phyloP scores from a whole-genome alignment of 1,140 invertebrate species.

The Holcopasites calliopsidis region DNA sequence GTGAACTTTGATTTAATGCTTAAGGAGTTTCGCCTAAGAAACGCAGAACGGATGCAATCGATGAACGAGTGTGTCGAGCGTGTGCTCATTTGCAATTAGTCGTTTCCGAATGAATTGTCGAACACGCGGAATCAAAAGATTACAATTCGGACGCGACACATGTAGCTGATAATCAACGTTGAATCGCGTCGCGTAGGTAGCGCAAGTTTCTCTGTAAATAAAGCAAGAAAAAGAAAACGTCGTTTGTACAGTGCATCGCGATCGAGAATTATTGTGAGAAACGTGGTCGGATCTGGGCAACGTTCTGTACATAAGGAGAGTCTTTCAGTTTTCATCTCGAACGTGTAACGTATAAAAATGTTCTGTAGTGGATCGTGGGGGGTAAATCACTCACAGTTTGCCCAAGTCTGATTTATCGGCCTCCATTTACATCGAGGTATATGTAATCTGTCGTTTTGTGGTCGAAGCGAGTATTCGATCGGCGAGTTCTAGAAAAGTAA shows the following conservation, averaged over 20 bases:
- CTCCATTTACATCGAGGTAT: not conserved
- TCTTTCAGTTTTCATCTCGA: not conserved
- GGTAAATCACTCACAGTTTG: not conserved
- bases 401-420: constrained; percentile 1
- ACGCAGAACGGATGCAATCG: not conserved
- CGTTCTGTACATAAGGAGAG: constrained; percentile 42
- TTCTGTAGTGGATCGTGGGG: not conserved
- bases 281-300: constrained; percentile 36
- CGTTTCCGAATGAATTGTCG: not conserved
- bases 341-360: not conserved
- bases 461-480: not conserved
- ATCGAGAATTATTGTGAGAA: not conserved
- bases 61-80: not conserved
- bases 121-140: not conserved
- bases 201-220: constrained; percentile 48
- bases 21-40: not conserved
- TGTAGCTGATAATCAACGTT: constrained; percentile 14
- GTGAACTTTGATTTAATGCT: not conserved
- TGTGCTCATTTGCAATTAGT: too few relatives aligned
- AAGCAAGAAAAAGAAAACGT: constrained; percentile 6
- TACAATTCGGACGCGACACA: not conserved
- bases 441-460: not conserved
- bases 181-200: constrained; percentile 15
- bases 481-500: too few relatives aligned
- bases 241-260: constrained; percentile 53